These are phyloP conservation scores for Neoniphon sammara DNA, from an alignment of 2,797 vertebrate genomes.

Conservation along the genomic window DNA sequence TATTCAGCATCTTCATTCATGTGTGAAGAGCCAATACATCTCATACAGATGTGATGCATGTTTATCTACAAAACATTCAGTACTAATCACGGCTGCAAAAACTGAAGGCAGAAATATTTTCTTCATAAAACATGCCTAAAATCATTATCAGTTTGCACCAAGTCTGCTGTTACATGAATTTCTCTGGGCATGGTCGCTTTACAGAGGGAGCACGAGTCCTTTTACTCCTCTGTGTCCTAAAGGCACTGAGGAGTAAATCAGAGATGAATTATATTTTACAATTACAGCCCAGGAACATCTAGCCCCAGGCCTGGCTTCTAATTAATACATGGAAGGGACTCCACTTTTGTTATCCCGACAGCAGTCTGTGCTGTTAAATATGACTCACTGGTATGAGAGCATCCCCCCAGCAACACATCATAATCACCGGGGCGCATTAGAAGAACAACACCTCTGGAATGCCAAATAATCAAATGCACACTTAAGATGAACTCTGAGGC, in stretches of 20 bases:
- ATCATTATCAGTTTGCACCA: constrained; percentile 1
- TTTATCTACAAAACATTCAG: constrained; percentile 15
- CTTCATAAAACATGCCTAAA: neutral
- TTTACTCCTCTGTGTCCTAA: constrained; percentile 33
- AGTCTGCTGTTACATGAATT: neutral
- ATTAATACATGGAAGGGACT: constrained; percentile 66
- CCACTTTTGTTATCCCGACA: constrained; percentile 52
- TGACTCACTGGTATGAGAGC: constrained; percentile 62
- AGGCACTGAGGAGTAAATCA: constrained; percentile 55
- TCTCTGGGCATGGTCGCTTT: constrained; percentile 10
- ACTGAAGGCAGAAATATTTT: neutral
- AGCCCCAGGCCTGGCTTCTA: constrained; percentile 59
- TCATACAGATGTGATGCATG: constrained; percentile 17
- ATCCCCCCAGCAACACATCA: constrained; percentile 53
- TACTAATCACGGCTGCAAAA: neutral
- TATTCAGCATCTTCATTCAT: constrained; percentile 43
- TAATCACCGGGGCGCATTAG: constrained; percentile 49
- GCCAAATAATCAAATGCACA: constrained; percentile 48
- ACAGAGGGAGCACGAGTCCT: constrained; percentile 3
- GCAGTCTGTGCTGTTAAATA: constrained; percentile 59
- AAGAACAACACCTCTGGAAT: constrained; percentile 62
- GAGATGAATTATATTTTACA: constrained; percentile 56
- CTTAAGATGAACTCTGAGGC: constrained; percentile 28
- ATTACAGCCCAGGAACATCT: constrained; percentile 68
- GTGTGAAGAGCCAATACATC: constrained; percentile 30